These are phyloP conservation scores for Erebia epiphron DNA, from an alignment of 2,888 invertebrate species.

Conservation along the genomic window DNA sequence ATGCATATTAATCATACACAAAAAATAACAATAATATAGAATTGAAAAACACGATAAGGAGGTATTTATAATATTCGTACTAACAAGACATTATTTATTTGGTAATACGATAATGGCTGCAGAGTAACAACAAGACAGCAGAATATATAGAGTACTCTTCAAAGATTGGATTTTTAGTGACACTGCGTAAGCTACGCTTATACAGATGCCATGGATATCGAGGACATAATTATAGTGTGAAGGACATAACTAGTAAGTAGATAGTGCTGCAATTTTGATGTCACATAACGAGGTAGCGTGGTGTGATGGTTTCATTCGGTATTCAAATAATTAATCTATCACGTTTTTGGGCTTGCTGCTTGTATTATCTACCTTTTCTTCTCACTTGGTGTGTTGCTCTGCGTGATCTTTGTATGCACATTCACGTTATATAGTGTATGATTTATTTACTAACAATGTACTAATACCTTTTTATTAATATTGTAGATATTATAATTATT, in stretches of 20 bases:
- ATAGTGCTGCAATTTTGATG: conserved; percentile 64
- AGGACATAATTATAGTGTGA: conserved; percentile 51
- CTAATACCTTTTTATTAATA: conserved; percentile 47
- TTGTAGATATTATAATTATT: conserved; percentile 31
- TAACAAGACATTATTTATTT: conserved; percentile 73
- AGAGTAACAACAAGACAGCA: conserved; percentile 71
- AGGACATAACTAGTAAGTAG: conserved; percentile 64
- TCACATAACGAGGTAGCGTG: conserved; percentile 74
- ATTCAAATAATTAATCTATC: conserved; percentile 36
- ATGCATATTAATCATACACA: conserved; percentile 2
- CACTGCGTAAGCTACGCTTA: conserved; percentile 51
- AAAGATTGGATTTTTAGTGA: conserved; percentile 76
- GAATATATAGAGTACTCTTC: conserved; percentile 62
- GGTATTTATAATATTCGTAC: conserved; percentile 54
- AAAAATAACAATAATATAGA: conserved; percentile 36
- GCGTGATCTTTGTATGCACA: conserved; percentile 56
- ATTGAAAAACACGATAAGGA: conserved; percentile 62
- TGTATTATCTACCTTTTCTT: conserved; percentile 56
- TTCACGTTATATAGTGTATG: conserved; percentile 49
- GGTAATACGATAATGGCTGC: conserved; percentile 68
- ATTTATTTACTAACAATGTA: conserved; percentile 49
- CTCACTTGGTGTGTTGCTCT: conserved; percentile 73
- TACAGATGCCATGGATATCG: conserved; percentile 62
- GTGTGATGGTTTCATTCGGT: conserved; percentile 71
- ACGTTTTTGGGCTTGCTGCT: conserved; percentile 56